Conservation (phyloP, 2,888 invertebrate species). For the Nephrotoma appendiculata region DNA sequence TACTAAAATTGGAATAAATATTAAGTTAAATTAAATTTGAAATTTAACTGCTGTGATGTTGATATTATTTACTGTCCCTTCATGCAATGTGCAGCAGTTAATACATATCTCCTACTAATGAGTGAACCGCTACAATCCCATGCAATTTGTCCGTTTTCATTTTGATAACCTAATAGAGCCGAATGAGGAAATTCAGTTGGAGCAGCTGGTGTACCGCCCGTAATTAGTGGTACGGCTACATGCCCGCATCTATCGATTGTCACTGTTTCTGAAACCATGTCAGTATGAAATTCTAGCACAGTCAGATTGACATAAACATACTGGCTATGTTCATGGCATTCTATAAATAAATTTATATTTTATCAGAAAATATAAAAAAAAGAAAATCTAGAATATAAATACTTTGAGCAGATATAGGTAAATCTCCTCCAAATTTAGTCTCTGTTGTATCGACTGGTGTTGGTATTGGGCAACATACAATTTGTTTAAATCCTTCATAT, state of each 20-base stretch:
- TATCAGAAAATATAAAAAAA: too few relatives aligned
- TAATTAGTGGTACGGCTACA: slow-evolving; percentile 15
- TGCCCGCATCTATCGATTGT: slow-evolving; percentile 10
- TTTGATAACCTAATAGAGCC: neutral
- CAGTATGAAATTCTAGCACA: too few relatives aligned
- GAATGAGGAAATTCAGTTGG: neutral
- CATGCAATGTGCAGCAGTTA: neutral
- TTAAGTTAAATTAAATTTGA: neutral
- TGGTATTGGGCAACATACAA: neutral
- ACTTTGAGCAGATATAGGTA: too few relatives aligned
- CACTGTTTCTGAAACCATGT: too few relatives aligned
- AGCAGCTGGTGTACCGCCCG: slow-evolving; percentile 11
- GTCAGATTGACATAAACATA: too few relatives aligned
- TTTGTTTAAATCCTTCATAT: neutral
- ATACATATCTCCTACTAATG: neutral
- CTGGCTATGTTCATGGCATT: too few relatives aligned
- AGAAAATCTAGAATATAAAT: too few relatives aligned
- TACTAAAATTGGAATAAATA: slow-evolving; percentile 11
- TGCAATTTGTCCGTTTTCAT: neutral
- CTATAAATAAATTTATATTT: too few relatives aligned
- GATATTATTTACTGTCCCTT: neutral
- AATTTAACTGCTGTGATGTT: neutral
- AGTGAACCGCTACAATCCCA: neutral
- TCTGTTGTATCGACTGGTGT: too few relatives aligned
- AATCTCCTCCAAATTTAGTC: too few relatives aligned